These are phyloP conservation scores for Anthrax anthrax DNA, from an alignment of 2,888 invertebrate species.

Conservation along the genomic window DNA sequence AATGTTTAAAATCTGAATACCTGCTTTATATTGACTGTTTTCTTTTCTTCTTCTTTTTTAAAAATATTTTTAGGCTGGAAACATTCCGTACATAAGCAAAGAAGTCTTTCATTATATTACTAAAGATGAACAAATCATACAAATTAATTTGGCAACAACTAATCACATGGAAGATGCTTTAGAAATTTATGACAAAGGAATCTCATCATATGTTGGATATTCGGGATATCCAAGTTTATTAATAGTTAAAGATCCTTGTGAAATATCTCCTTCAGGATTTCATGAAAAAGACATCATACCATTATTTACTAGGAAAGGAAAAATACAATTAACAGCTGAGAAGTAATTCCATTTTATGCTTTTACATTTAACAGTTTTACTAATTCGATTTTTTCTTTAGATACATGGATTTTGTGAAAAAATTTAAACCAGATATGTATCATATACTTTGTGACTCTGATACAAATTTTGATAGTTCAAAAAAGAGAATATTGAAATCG, in stretches of 20 bases:
- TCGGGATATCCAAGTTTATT: slow-evolving; percentile 37
- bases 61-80: slow-evolving; percentile 52
- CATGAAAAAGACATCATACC: slow-evolving; percentile 57
- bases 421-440: slow-evolving; percentile 67
- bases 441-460: slow-evolving; percentile 61
- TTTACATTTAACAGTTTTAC: not conserved
- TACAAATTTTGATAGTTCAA: slow-evolving; percentile 40
- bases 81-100: slow-evolving; percentile 66
- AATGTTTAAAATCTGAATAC: too few species aligned
- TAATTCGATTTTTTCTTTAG: slow-evolving; percentile 29
- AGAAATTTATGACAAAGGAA: slow-evolving; percentile 45
- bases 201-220: slow-evolving; percentile 56
- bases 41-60: too few species aligned
- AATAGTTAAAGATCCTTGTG: slow-evolving; percentile 45
- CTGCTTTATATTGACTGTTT: too few species aligned
- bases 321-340: slow-evolving; percentile 46
- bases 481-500: slow-evolving; percentile 57
- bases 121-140: slow-evolving; percentile 43
- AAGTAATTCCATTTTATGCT: slow-evolving; percentile 28
- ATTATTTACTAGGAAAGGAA: slow-evolving; percentile 67
- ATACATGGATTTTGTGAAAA: slow-evolving; percentile 65
- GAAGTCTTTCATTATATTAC: slow-evolving; percentile 57
- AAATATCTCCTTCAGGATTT: slow-evolving; percentile 49
- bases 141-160: slow-evolving; percentile 57
- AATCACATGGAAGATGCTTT: slow-evolving; percentile 50